Base-by-base conservation (phyloP, 2,888 invertebrate genomes). In the Catocala nupta region DNA sequence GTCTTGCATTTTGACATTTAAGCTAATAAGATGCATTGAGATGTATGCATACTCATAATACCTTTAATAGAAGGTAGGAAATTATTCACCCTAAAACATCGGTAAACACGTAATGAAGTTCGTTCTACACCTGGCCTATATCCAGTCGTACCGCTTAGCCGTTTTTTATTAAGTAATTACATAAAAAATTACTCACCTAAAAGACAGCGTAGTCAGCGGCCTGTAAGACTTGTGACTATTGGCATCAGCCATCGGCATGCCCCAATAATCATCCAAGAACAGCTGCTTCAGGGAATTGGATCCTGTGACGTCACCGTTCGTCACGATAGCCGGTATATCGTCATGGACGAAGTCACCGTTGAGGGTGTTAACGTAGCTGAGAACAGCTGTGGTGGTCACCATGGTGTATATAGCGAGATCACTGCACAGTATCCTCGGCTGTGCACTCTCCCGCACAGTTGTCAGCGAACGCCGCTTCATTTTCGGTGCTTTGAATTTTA, bases 181-280 rank as follows among this genome's bases (percentile, higher is more conserved):
- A 61, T 1, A 43, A 65, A 61, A 60, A 51, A 59, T n/a, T 4
- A 90, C 96, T 96, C 89, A 98, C 98, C 98, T 96, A 95, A 98
- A 98, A 54, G 97, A 96, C 55, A 98, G 94, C 52, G 97, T 96
- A 33, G 97, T 97, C 76, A 98, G 90, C 36, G 98, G 98, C 77
- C 98, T 93, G 90, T 98, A 98, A 36, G 97, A 97, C 93, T 98
- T 98, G 90, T 98, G 98, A 77, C 97, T 98, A 83, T 95, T 95
- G 52, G 95, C 93, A 84, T 97, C 97, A 51, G 95, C 95, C 97
- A 98, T 97, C 42, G 97, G 96, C 66, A 96, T 97, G 0, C 98
- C 98, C 98, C 98, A 98, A 88, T 98, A 98, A 88, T 98, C 98
- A 81, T 97, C 96, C 83, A 95, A 88, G 80, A 97, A 95, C 73